These are phyloP conservation scores for Cyanistes caeruleus DNA, from an alignment of 2,113 vertebrate genomes.

Conservation along the genomic window DNA sequence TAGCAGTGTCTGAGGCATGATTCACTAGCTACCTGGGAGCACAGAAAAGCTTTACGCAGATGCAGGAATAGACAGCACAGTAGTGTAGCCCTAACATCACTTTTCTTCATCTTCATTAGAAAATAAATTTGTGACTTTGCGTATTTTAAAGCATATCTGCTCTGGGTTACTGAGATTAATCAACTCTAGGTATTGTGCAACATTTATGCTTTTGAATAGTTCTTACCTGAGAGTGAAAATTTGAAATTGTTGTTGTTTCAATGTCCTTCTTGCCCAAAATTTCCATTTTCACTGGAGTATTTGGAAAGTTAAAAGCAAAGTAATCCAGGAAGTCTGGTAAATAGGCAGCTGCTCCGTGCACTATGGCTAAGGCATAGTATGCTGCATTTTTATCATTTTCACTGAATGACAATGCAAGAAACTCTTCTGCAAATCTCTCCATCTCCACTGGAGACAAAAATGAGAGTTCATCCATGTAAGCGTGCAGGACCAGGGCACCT, in stretches of 20 bases:
- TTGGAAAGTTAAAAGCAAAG: conserved; percentile 98
- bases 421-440: conserved; percentile 93
- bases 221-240: conserved; percentile 96
- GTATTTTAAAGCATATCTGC: not conserved
- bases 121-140: not conserved
- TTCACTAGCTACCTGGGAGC: not conserved
- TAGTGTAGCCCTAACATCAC: not conserved
- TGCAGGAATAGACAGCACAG: not conserved
- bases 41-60: not conserved
- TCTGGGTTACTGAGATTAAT: not conserved
- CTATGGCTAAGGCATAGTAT: conserved; percentile 91
- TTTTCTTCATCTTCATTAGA: not conserved
- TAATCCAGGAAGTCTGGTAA: conserved; percentile 98
- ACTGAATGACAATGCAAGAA: conserved; percentile 90
- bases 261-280: conserved; percentile 99
- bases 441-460: conserved; percentile 89
- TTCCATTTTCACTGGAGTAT: conserved; percentile 98
- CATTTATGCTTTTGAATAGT: not conserved
- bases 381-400: conserved; percentile 90
- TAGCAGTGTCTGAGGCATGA: not conserved
- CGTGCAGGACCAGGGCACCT: conserved; percentile 91
- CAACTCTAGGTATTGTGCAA: not conserved
- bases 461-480: conserved; percentile 94
- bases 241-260: conserved; percentile 96
- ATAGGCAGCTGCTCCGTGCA: conserved; percentile 92